phyloP scores from a whole-genome alignment of 2,113 vertebrate species.

The Crotalus horridus region DNA sequence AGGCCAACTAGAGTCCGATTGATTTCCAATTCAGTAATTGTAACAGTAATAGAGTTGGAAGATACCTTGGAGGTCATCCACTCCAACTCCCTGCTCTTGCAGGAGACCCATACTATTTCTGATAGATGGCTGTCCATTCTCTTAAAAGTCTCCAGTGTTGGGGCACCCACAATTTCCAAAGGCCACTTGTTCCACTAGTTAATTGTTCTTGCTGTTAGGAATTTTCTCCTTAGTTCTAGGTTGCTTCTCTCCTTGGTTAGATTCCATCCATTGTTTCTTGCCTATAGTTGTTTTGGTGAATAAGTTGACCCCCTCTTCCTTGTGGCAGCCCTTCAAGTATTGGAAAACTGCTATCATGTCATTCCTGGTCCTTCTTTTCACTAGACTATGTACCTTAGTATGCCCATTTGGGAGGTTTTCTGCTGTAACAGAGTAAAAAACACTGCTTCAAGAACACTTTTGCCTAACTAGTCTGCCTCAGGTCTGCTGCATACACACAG shows the following conservation, averaged over 20 bases:
- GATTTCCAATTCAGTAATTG: not conserved
- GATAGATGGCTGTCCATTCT: not conserved
- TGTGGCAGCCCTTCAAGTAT: not conserved
- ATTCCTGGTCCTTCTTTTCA: not conserved
- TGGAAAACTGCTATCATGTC: not conserved
- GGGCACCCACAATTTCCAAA: not conserved
- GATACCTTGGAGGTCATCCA: not conserved
- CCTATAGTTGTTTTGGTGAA: not conserved
- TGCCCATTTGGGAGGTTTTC: not conserved
- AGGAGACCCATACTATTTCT: not conserved
- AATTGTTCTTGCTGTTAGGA: not conserved
- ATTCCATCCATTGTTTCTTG: not conserved
- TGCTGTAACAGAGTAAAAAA: not conserved
- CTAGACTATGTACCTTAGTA: not conserved
- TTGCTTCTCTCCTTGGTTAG: not conserved
- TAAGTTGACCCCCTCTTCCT: not conserved
- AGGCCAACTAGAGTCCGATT: not conserved
- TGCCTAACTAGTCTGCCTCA: not conserved
- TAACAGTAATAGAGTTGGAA: not conserved
- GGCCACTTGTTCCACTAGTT: not conserved
- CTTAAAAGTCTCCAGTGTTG: not conserved
- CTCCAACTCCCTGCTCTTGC: not conserved
- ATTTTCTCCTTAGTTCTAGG: not conserved
- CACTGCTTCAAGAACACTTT: not conserved
- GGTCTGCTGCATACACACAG: not conserved